Evolutionary conservation across 1,140 invertebrate species (phyloP), one percentile per base, ranked within the genome.

Genomic region (Caenorhabditis latens): DNA sequence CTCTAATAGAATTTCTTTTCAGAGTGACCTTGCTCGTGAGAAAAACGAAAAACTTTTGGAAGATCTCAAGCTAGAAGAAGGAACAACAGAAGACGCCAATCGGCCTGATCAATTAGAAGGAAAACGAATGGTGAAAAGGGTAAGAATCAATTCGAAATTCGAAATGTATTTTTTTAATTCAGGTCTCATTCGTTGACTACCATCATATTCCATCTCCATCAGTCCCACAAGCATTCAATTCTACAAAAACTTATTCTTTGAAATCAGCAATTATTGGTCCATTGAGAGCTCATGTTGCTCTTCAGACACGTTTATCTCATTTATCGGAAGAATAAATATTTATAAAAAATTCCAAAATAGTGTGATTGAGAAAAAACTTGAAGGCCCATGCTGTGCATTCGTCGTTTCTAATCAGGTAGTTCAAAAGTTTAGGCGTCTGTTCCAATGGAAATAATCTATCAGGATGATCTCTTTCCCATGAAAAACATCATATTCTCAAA

Each of bases 351-450:
- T 58, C 16, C 16, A 3, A 8, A n/a, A 58, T 8, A 21, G n/a
- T 58, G 8, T 19, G 2, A 58, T 96, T 98, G 87, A 99, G 98
- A 93, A 97, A 98, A 50, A 50, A 16, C 95, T 98, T 90, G 97
- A 97, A 87, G 97, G 99, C 93, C 96, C 96, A 71, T 94, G 97
- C 61, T 97, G 96, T 61, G 96, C 97, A 46, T 96, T 96, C 82
- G 95, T 98, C 24, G 97, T 99, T 9, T 63, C 86, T 53, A 40
- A 90, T 11, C 63, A 65, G 85, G 61, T 86, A 55, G 50, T 48
- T 63, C 11, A 9, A 40, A 24, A 32, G 21, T 63, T 9, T 32
- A 32, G 1, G 8, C 3, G 13, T 32, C 0, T 24, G 9, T 32
- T 63, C 32, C 50, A 53, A 53, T 53, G 21, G 32, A 32, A 24